Evolutionary conservation across 2,888 invertebrate species (phyloP).

Genomic region (Drosophila mayaguana): DNA sequence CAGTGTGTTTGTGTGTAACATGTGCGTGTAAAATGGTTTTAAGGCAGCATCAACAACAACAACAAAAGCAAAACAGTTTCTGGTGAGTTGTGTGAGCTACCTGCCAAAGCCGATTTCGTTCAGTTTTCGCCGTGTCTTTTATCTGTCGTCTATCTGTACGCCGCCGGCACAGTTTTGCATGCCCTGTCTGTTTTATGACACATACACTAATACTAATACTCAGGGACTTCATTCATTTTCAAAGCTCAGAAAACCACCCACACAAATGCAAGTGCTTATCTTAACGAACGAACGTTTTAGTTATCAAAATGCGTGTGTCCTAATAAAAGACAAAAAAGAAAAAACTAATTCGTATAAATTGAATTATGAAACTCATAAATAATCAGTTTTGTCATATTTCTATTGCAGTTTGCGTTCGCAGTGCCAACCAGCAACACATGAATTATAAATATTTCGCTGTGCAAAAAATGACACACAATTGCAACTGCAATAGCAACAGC

Average conservation of each 20-base stretch:
- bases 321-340: slow-evolving; percentile 29
- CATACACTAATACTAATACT: slow-evolving; percentile 30
- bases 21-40: slow-evolving; percentile 72
- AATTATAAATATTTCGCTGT: slow-evolving; percentile 57
- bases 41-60: slow-evolving; percentile 47
- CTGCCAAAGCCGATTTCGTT: slow-evolving; percentile 48
- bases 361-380: slow-evolving; percentile 58
- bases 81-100: slow-evolving; percentile 69
- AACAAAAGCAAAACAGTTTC: slow-evolving; percentile 58
- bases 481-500: slow-evolving; percentile 31
- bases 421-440: slow-evolving; percentile 40
- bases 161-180: slow-evolving; percentile 63
- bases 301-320: slow-evolving; percentile 51
- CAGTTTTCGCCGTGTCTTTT: slow-evolving; percentile 27
- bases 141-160: slow-evolving; percentile 25
- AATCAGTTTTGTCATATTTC: slow-evolving; percentile 63
- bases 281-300: slow-evolving; percentile 43
- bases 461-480: slow-evolving; percentile 70
- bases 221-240: slow-evolving; percentile 52
- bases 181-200: slow-evolving; percentile 38
- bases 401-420: slow-evolving; percentile 58
- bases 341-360: slow-evolving; percentile 51
- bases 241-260: slow-evolving; percentile 44
- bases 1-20: slow-evolving; percentile 56
- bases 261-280: slow-evolving; percentile 49